Conservation (phyloP, 1,140 invertebrate genomes). For the Caligus rogercresseyi region DNA sequence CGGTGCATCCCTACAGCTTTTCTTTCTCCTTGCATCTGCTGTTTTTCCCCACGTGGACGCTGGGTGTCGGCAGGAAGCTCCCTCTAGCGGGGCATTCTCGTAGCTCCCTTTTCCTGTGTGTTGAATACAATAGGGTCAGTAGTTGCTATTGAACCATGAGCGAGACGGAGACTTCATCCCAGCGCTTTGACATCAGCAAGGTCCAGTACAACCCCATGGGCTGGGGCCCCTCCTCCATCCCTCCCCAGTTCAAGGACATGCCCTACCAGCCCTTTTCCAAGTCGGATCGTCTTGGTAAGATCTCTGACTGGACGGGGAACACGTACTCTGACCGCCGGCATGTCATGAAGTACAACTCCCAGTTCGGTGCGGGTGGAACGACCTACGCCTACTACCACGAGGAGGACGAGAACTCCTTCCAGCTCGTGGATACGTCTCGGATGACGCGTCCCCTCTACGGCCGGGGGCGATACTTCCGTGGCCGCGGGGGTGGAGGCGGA, state of each 20-base stretch:
- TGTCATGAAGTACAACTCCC: conserved; percentile 72
- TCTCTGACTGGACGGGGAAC: conserved; percentile 92
- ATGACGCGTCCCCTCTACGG: conserved; percentile 78
- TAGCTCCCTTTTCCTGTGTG: too few relatives aligned
- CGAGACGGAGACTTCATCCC: conserved; percentile 41
- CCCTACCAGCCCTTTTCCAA: conserved; percentile 97
- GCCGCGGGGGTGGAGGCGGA: conserved; percentile 41
- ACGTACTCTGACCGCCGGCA: conserved; percentile 68
- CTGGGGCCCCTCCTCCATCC: conserved; percentile 87
- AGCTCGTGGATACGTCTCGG: conserved; percentile 81
- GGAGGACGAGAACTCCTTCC: conserved; percentile 96
- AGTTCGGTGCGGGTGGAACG: conserved; percentile 70
- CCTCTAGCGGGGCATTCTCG: too few relatives aligned
- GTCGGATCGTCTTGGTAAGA: conserved; percentile 87
- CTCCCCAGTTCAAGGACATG: conserved; percentile 90
- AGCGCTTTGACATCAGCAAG: conserved; percentile 29
- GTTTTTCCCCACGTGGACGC: too few relatives aligned
- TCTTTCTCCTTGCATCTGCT: too few relatives aligned
- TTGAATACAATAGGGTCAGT: too few relatives aligned
- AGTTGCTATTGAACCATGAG: too few relatives aligned
- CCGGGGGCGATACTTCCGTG: conserved; percentile 60
- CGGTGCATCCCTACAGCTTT: too few relatives aligned
- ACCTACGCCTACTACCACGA: conserved; percentile 96
- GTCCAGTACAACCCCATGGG: conserved; percentile 72
- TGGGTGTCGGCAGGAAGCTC: too few relatives aligned